Evolutionary conservation across 2,888 invertebrate species (phyloP), one percentile per base, ranked within the genome.

Genomic region (Ochropleura leucogaster): DNA sequence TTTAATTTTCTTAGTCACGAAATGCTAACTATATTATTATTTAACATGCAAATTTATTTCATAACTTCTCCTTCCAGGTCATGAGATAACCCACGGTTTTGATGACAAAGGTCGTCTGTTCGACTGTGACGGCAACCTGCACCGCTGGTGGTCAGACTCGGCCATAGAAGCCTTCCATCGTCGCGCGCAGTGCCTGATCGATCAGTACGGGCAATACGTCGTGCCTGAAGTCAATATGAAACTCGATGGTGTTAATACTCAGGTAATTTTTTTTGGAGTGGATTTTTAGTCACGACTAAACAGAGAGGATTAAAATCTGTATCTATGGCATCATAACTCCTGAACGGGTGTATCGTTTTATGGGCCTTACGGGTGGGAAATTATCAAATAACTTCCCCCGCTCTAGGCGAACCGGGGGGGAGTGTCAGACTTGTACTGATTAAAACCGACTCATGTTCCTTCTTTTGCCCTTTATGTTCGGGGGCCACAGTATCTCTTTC

Each of bases 91-190:
- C 3, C 99, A 99, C 88, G 99, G 98, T 0, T 99, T 99, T 89
- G 98, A 99, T 89, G 98, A 99, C 90, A 98, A 98, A 93, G 99
- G 99, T 0, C 97, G 99, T 0, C 97, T 99, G 53, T 99, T 99
- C 92, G 99, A 99, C 93, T 98, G 98, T 90, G 97, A 98, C 87
- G 99, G 99, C n/a, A 99, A 99, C 94, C 95, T 98, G 12, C 98
- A 98, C 85, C 97, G 97, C 7, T 98, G 98, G 98, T 98, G 98
- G 98, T 97, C 97, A 1, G 97, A 98, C 83, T 94, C 97, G 7
- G 97, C 98, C 0, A 97, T 98, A 68, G 97, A 97, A 68, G 97
- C 97, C 14, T 98, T 98, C 89, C 98, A 98, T 87, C 97, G 97
- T 47, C 97, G 98, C 57, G 98, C 98, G 0, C 97, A 98, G 87